Conservation (phyloP, 2,888 invertebrate genomes). For the Cyclophora albipunctata region DNA sequence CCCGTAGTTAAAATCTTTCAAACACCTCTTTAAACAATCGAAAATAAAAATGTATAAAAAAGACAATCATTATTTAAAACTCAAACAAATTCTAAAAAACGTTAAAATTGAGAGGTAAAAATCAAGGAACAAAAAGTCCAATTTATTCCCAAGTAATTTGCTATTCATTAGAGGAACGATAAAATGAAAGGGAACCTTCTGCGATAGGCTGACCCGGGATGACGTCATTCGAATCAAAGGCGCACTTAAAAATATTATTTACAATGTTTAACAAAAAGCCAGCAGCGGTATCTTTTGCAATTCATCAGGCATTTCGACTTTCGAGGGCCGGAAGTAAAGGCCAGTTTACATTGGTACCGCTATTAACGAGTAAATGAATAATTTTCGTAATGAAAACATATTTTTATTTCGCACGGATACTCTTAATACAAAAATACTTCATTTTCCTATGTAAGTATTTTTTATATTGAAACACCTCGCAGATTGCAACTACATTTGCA, state of each 20-base stretch:
- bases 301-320: constrained; percentile 43
- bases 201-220: constrained; percentile 23
- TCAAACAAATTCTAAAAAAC: too few species aligned
- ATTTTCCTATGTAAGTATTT: neutral
- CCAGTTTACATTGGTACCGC: neutral
- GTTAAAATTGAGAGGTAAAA: neutral
- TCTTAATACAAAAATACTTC: neutral
- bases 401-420: neutral
- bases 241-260: constrained; percentile 30
- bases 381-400: neutral
- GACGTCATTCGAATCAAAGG: constrained; percentile 24
- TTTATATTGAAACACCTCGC: neutral
- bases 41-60: too few species aligned
- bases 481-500: neutral
- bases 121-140: neutral
- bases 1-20: too few species aligned
- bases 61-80: too few species aligned
- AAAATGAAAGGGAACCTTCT: constrained; percentile 16
- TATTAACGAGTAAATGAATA: neutral
- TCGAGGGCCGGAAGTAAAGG: constrained; percentile 28
- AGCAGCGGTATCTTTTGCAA: constrained; percentile 39
- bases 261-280: constrained; percentile 31
- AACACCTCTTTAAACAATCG: too few species aligned
- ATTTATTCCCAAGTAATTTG: constrained; percentile 12
- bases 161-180: constrained; percentile 17